These are phyloP conservation scores for Polietes domitor DNA, from an alignment of 2,888 invertebrate species.

Conservation along the genomic window DNA sequence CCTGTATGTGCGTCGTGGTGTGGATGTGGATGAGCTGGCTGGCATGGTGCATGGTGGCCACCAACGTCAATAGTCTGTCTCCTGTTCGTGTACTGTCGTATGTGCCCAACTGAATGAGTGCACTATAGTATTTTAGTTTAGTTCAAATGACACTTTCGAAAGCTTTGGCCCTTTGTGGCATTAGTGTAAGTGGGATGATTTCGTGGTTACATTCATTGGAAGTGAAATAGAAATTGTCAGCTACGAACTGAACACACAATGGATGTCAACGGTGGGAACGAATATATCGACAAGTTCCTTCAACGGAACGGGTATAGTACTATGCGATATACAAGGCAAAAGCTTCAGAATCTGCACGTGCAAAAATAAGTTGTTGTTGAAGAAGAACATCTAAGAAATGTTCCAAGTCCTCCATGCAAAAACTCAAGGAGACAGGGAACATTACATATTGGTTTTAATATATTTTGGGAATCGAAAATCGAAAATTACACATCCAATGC, in stretches of 20 bases:
- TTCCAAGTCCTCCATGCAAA: not conserved
- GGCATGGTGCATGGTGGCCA: constrained; percentile 51
- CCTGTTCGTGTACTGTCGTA: constrained; percentile 13
- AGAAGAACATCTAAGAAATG: too few species aligned
- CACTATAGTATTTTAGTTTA: constrained; percentile 52
- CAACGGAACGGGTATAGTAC: too few species aligned
- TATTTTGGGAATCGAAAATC: too few species aligned
- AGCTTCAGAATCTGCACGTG: too few species aligned
- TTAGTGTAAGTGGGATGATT: constrained; percentile 63
- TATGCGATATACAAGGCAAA: too few species aligned
- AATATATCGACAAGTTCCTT: not conserved
- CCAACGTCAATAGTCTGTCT: constrained; percentile 38
- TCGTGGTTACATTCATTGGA: not conserved
- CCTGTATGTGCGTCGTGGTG: constrained; percentile 38
- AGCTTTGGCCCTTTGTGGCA: constrained; percentile 58
- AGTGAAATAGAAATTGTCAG: constrained; percentile 9
- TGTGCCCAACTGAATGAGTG: constrained; percentile 59
- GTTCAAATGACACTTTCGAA: constrained; percentile 46
- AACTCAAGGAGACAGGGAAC: too few species aligned
- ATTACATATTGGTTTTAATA: too few species aligned
- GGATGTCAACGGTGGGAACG: not conserved
- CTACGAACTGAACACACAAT: not conserved
- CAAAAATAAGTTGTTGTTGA: too few species aligned
- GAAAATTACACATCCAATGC: too few species aligned
- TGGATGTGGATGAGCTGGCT: constrained; percentile 19